These are phyloP conservation scores for Cynopterus brachyotis DNA, from an alignment of 2,113 vertebrate species.

Conservation along the genomic window DNA sequence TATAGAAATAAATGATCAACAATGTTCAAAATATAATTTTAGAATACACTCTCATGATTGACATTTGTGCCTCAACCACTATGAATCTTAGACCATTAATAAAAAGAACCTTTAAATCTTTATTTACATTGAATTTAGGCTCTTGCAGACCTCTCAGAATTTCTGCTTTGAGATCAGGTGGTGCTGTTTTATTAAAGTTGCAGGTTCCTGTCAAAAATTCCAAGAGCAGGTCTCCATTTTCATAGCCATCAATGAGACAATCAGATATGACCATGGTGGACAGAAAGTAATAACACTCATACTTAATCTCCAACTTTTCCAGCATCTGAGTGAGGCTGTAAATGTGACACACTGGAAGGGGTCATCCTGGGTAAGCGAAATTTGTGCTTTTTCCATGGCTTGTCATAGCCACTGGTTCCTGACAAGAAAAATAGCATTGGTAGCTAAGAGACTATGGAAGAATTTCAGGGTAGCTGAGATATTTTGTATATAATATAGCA, in stretches of 20 bases:
- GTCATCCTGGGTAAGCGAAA: conserved; percentile 81
- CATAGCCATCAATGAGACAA: conserved; percentile 90
- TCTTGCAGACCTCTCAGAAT: conserved; percentile 87
- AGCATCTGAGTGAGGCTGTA: conserved; percentile 83
- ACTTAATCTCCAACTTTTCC: conserved; percentile 84
- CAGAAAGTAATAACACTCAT: conserved; percentile 83
- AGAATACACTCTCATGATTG: background rate
- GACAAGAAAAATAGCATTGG: no score
- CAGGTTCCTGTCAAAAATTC: conserved; percentile 93
- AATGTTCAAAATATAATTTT: conserved; percentile 3
- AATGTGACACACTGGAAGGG: conserved; percentile 86
- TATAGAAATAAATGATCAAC: background rate
- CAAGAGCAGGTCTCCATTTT: conserved; percentile 90
- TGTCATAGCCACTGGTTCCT: conserved; percentile 86
- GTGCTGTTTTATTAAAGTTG: conserved; percentile 88
- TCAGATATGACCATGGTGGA: conserved; percentile 93
- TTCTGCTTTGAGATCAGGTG: conserved; percentile 86
- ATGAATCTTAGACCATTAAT: conserved; percentile 88
- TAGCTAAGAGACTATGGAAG: no score
- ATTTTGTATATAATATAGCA: no score
- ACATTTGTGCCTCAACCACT: conserved; percentile 82
- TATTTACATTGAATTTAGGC: conserved; percentile 86
- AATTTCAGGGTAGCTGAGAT: no score
- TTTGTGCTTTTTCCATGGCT: conserved; percentile 84
- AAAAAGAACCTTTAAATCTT: conserved; percentile 89